Evolutionary conservation across 2,797 vertebrate genomes (phyloP).

Genomic region (Lagodon rhomboides): DNA sequence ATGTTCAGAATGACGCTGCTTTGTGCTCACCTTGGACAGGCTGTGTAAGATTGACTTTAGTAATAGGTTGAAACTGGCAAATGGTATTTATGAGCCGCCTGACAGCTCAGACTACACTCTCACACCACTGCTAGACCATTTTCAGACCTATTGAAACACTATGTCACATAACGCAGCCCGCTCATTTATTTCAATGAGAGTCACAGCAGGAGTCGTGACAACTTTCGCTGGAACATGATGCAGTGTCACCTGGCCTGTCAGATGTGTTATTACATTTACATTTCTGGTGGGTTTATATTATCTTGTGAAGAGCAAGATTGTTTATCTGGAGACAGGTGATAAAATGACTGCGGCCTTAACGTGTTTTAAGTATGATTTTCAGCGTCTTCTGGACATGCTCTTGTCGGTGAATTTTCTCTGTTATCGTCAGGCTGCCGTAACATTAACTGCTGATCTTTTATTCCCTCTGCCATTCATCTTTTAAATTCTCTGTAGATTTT

Average conservation of each 20-base stretch:
- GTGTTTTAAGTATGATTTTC: too few relatives aligned
- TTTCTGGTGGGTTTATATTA: neutral
- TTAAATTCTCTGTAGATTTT: too few relatives aligned
- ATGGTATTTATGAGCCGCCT: neutral
- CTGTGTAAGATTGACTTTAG: too few relatives aligned
- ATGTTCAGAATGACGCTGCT: too few relatives aligned
- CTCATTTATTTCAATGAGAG: conserved; percentile 15
- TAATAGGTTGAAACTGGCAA: neutral
- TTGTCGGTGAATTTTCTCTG: too few relatives aligned
- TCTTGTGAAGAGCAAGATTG: neutral
- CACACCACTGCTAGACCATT: neutral
- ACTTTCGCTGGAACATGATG: neutral
- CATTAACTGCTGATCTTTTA: too few relatives aligned
- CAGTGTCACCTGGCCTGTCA: neutral
- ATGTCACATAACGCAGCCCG: neutral
- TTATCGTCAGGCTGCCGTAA: too few relatives aligned
- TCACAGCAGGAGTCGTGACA: neutral
- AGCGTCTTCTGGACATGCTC: too few relatives aligned
- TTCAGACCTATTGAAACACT: neutral
- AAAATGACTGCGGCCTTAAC: too few relatives aligned
- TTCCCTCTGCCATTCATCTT: too few relatives aligned
- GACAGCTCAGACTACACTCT: neutral
- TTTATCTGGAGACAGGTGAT: neutral
- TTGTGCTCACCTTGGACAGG: too few relatives aligned
- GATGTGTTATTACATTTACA: neutral